Conservation (phyloP, 2,888 invertebrate species). For the Synanthedon formicaeformis region DNA sequence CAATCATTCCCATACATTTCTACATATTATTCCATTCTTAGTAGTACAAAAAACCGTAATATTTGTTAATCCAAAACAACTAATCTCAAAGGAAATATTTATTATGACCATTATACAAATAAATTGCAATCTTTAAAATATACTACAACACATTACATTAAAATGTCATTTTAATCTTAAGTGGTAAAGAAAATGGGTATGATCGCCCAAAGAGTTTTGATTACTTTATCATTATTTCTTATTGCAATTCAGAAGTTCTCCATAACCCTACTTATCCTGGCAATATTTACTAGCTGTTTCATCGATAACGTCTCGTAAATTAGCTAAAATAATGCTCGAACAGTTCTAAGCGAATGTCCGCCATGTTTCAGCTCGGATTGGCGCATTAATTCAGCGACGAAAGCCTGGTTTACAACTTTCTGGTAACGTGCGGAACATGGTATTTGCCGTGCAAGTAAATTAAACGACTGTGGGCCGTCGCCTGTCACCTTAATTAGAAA, state of each 20-base stretch:
- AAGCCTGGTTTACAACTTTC: not conserved
- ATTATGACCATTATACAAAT: no score
- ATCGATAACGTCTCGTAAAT: not conserved
- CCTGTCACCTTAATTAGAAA: not conserved
- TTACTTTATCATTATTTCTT: not conserved
- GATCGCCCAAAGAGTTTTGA: no score
- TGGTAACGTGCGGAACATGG: not conserved
- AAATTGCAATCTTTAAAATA: no score
- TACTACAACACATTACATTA: no score
- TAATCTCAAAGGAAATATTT: no score
- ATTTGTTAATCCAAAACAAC: no score
- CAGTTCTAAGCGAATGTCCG: not conserved
- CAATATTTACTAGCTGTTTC: not conserved
- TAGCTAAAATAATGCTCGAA: not conserved
- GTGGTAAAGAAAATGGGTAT: no score
- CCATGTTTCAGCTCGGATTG: not conserved
- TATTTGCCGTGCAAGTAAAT: not conserved
- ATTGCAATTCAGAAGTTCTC: not conserved
- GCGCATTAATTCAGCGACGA: not conserved
- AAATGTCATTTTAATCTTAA: no score
- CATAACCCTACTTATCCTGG: not conserved
- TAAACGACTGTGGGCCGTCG: not conserved
- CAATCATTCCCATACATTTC: no score
- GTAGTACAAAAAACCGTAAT: no score
- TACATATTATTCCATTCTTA: no score